Evolutionary conservation across 2,888 invertebrate genomes (phyloP).

Genomic region (Leptinotarsa tumamoca): DNA sequence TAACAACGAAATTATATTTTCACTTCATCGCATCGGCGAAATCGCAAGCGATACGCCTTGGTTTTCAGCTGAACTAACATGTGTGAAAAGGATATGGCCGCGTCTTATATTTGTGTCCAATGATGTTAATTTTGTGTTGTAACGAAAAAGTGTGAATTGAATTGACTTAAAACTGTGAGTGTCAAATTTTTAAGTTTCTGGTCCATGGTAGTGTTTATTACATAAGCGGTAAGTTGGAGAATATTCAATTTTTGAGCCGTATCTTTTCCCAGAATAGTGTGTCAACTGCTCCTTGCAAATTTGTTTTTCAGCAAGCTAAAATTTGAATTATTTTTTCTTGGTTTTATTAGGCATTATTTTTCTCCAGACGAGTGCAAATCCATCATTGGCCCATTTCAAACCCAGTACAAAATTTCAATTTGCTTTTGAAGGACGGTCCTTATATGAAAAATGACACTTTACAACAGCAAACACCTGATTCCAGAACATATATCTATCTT

Average conservation of each 20-base stretch:
- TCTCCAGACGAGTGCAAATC: not conserved
- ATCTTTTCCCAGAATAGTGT: slow-evolving; percentile 34
- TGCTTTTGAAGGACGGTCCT: slow-evolving; percentile 48
- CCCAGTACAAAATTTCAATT: slow-evolving; percentile 15
- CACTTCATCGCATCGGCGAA: not conserved
- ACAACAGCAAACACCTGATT: slow-evolving; percentile 29
- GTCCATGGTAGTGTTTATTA: slow-evolving; percentile 47
- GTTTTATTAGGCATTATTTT: not conserved
- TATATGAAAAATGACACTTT: slow-evolving; percentile 48
- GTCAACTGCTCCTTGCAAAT: slow-evolving; percentile 27
- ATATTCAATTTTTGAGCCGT: slow-evolving; percentile 26
- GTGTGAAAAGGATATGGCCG: slow-evolving; percentile 47
- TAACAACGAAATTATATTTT: not conserved
- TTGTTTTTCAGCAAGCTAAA: slow-evolving; percentile 16
- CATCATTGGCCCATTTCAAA: slow-evolving; percentile 1
- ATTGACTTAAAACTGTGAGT: slow-evolving; percentile 41
- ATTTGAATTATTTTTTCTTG: slow-evolving; percentile 18
- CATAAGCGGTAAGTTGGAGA: slow-evolving; percentile 44
- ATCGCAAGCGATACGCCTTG: slow-evolving; percentile 22
- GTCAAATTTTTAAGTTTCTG: slow-evolving; percentile 39
- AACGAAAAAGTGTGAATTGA: slow-evolving; percentile 39
- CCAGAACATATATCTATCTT: slow-evolving; percentile 1
- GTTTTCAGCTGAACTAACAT: slow-evolving; percentile 36
- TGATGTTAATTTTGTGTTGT: slow-evolving; percentile 42
- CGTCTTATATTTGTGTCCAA: slow-evolving; percentile 33